These are phyloP conservation scores for Ornithoptera priamus DNA, from an alignment of 2,888 invertebrate genomes.

Conservation along the genomic window DNA sequence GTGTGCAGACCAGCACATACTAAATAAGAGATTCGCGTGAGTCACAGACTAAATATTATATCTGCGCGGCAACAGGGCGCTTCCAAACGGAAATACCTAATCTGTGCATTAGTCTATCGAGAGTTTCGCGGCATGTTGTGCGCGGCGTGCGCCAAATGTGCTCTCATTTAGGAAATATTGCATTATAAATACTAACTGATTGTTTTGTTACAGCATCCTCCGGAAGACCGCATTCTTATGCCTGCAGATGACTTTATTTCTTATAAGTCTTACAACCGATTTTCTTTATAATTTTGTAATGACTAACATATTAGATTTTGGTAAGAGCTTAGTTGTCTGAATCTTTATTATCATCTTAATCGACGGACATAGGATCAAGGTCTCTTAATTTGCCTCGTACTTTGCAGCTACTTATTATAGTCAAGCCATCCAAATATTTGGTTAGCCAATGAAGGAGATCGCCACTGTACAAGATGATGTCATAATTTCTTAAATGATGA, in stretches of 20 bases:
- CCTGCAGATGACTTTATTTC: conserved; percentile 11
- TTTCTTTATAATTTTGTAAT: neutral
- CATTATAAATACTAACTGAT: conserved; percentile 22
- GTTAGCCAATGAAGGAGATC: too few species aligned
- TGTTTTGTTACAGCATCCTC: conserved; percentile 6
- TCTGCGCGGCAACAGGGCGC: conserved; percentile 53
- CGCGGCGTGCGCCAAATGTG: conserved; percentile 37
- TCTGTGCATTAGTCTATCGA: conserved; percentile 71
- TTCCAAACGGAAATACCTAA: conserved; percentile 73
- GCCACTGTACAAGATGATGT: too few species aligned
- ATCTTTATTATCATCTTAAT: too few species aligned
- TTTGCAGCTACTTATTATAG: too few species aligned
- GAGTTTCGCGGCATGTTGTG: conserved; percentile 58
- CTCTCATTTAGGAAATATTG: conserved; percentile 26
- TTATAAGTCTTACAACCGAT: neutral
- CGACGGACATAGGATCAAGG: too few species aligned
- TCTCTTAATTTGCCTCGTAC: too few species aligned
- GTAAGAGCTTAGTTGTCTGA: too few species aligned
- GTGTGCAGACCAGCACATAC: conserved; percentile 25
- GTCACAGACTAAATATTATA: conserved; percentile 44
- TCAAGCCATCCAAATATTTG: too few species aligned
- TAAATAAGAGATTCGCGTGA: conserved; percentile 34
- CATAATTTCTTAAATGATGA: too few species aligned
- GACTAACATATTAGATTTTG: too few species aligned
- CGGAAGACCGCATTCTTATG: conserved; percentile 23